These are phyloP conservation scores for Cephus rjabovi DNA, from an alignment of 2,888 invertebrate genomes.

Conservation along the genomic window DNA sequence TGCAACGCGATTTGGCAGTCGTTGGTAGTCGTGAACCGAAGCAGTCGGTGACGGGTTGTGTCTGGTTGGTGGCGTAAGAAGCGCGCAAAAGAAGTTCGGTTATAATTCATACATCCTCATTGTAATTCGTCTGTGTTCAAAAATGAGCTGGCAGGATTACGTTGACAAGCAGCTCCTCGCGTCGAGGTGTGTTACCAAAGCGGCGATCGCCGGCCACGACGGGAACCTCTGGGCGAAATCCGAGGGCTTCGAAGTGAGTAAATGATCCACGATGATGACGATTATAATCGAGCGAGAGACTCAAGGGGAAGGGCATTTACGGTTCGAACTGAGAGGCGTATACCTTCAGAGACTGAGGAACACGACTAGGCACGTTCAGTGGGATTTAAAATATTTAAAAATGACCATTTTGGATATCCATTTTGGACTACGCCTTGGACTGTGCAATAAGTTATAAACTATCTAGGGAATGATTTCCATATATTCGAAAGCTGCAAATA, in stretches of 20 bases:
- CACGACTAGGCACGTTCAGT: background rate
- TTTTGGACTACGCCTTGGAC: background rate
- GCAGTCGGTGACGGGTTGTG: conserved; percentile 59
- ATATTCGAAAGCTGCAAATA: background rate
- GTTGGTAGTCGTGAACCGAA: conserved; percentile 60
- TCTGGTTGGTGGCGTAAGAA: conserved; percentile 26
- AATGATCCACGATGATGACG: background rate
- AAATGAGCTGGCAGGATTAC: conserved; percentile 98
- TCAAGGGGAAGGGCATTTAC: background rate
- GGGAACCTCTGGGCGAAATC: conserved; percentile 96
- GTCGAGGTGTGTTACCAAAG: conserved; percentile 94
- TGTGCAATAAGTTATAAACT: background rate
- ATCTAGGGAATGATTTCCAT: background rate
- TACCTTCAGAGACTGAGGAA: background rate
- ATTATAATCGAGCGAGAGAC: background rate
- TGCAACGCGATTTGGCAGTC: conserved; percentile 46
- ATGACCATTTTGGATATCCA: background rate
- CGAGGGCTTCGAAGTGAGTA: conserved; percentile 92
- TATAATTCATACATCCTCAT: conserved; percentile 29
- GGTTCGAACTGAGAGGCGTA: background rate
- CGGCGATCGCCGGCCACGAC: conserved; percentile 95
- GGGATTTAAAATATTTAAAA: background rate
- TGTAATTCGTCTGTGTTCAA: conserved; percentile 16
- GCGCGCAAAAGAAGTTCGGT: conserved; percentile 33
- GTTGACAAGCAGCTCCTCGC: conserved; percentile 97